Evolutionary conservation across 1,140 invertebrate species (phyloP).

Genomic region (Arctopsyche grandis): DNA sequence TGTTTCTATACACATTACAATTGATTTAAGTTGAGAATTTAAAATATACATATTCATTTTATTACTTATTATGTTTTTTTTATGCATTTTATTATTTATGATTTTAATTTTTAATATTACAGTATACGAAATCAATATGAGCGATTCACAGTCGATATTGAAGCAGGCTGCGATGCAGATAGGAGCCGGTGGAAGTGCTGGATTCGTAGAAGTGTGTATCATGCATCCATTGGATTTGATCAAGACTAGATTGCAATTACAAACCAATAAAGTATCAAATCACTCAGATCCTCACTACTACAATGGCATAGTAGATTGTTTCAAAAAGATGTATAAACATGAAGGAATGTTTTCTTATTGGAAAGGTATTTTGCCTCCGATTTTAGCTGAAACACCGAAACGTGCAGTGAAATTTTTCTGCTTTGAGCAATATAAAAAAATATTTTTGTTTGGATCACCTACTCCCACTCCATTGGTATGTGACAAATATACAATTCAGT

Average conservation of each 20-base stretch:
- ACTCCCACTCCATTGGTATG: conserved; percentile 77
- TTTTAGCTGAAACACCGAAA: conserved; percentile 95
- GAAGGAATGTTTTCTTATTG: conserved; percentile 87
- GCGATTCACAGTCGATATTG: conserved; percentile 65
- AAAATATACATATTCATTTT: too few species aligned
- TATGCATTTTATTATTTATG: too few species aligned
- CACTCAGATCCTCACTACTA: conserved; percentile 74
- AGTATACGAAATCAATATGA: conserved; percentile 57
- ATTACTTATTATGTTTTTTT: too few species aligned
- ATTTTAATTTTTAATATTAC: too few species aligned
- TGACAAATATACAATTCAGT: neutral
- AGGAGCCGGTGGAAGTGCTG: conserved; percentile 87
- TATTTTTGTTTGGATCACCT: conserved; percentile 81
- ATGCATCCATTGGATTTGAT: conserved; percentile 96
- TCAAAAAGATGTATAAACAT: conserved; percentile 85
- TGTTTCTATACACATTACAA: too few species aligned
- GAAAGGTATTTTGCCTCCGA: conserved; percentile 92
- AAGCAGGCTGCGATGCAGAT: conserved; percentile 86
- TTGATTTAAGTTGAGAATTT: too few species aligned
- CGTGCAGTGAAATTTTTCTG: conserved; percentile 93
- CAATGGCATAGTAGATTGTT: conserved; percentile 85
- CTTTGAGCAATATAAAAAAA: conserved; percentile 91
- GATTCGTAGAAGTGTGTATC: conserved; percentile 93
- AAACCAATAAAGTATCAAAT: conserved; percentile 59
- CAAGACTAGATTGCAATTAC: conserved; percentile 75